Percentiles rank a stretch among this genome's conserved stretches.
These are phyloP conservation scores for Junonia oenone DNA, from an alignment of 2,888 invertebrate species.

Conservation along the genomic window DNA sequence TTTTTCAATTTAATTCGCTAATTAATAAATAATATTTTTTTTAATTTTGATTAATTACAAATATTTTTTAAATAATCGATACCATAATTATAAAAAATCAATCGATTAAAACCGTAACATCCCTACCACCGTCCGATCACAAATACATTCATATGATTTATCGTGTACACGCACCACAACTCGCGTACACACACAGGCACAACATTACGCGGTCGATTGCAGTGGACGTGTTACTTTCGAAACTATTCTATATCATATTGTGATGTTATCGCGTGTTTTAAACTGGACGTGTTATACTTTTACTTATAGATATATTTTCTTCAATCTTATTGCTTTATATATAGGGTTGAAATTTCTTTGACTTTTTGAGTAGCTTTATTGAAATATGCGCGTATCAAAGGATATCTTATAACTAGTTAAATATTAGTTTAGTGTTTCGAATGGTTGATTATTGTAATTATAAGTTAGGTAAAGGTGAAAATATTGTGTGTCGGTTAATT, in stretches of 20 bases:
- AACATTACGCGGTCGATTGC: conserved; percentile 33
- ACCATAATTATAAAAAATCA: not conserved
- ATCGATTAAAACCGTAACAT: conserved; percentile 28
- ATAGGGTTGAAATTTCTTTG: not conserved
- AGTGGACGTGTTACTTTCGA: conserved; percentile 46
- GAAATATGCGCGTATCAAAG: not conserved
- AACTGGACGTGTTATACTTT: conserved; percentile 8
- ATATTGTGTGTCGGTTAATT: not conserved
- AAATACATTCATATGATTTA: conserved; percentile 78
- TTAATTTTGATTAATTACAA: too few species aligned
- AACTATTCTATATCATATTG: conserved; percentile 29
- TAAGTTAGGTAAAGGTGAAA: not conserved
- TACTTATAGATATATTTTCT: not conserved
- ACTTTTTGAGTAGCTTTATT: not conserved
- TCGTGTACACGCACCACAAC: conserved; percentile 67
- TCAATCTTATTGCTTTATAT: not conserved
- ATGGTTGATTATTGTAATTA: conserved; percentile 1
- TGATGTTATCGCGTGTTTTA: conserved; percentile 18
- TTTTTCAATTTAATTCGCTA: too few species aligned
- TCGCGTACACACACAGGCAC: conserved; percentile 55
- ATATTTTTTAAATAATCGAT: too few species aligned
- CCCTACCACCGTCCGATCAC: conserved; percentile 54
- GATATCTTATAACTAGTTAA: not conserved
- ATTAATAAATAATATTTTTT: too few species aligned
- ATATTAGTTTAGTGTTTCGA: not conserved